phyloP scores from a whole-genome alignment of 2,113 vertebrate species.

The Chloropsis hardwickii region DNA sequence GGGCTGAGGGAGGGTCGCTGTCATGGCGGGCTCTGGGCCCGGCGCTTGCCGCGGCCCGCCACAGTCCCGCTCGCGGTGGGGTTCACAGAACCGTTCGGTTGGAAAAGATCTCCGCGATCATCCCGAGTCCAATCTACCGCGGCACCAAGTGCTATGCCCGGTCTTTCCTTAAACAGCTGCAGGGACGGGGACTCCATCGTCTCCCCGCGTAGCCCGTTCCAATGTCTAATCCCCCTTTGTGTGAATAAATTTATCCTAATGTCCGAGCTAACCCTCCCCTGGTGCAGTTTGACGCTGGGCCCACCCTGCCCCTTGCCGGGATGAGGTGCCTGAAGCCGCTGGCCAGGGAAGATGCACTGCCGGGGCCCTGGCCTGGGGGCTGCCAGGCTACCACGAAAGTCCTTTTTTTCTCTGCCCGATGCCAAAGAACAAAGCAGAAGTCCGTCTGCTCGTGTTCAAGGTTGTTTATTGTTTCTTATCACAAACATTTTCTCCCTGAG shows the following conservation, averaged over 20 bases:
- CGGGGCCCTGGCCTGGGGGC: no score
- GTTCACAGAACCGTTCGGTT: neutral
- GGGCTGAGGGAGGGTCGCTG: fast-evolving
- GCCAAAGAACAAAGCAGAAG: no score
- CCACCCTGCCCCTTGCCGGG: fast-evolving
- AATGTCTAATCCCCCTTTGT: neutral
- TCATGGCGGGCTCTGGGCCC: fast-evolving
- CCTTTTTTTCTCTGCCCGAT: no score
- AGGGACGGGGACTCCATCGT: neutral
- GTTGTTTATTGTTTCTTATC: no score
- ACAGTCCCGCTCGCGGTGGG: fast-evolving
- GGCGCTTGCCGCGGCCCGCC: fast-evolving
- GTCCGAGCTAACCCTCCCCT: no score
- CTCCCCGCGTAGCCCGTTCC: neutral
- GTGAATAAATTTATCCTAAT: neutral
- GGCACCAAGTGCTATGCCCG: neutral
- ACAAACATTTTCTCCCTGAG: no score
- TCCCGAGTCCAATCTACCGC: neutral
- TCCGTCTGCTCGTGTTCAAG: no score
- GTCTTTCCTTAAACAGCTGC: neutral
- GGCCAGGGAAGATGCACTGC: no score
- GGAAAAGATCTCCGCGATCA: neutral
- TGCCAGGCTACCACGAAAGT: no score
- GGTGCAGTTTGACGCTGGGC: neutral
- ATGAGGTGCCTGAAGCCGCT: fast-evolving